A percentile compares a stretch with the other conserved stretches of the same genome.
Evolutionary conservation across 1,140 invertebrate genomes (phyloP).

Genomic region (Holcopasites calliopsidis): DNA sequence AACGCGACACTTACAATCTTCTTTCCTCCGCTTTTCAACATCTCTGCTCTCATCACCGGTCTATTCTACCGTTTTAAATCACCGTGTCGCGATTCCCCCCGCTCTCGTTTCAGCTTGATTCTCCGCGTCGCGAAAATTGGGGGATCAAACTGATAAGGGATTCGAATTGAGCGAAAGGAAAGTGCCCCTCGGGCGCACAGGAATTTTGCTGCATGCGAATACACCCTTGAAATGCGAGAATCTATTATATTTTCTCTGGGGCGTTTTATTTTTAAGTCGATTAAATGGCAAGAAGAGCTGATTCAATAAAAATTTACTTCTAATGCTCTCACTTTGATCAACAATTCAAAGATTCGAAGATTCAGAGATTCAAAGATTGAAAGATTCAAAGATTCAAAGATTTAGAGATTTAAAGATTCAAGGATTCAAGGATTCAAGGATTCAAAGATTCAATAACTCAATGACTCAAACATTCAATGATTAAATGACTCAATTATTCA

Average conservation of each 20-base stretch:
- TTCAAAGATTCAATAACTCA: too few species aligned
- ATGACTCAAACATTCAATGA: too few species aligned
- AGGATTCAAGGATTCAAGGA: too few species aligned
- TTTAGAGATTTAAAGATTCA: too few species aligned
- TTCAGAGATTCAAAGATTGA: too few species aligned
- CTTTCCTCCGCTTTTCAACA: too few species aligned
- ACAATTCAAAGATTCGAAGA: too few species aligned
- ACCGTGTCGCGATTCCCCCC: conserved; percentile 23
- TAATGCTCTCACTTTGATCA: too few species aligned
- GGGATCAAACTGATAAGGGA: conserved; percentile 41
- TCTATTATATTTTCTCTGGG: not conserved
- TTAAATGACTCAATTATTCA: too few species aligned
- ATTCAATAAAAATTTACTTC: too few species aligned
- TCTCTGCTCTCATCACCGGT: conserved; percentile 14
- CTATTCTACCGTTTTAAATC: conserved; percentile 48
- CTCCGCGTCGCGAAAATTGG: conserved; percentile 16
- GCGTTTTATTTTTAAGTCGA: not conserved
- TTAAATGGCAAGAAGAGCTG: too few species aligned
- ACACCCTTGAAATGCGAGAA: not conserved
- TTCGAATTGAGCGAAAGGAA: conserved; percentile 26
- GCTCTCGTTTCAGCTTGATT: conserved; percentile 40
- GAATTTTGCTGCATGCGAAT: conserved; percentile 7
- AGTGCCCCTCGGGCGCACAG: not conserved
- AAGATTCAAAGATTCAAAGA: too few species aligned
- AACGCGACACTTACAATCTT: conserved; percentile 70